Percentiles rank a stretch among this genome's conserved stretches.
Evolutionary conservation across 2,797 vertebrate genomes (phyloP).

Genomic region (Cryptoblepharus egeriae): DNA sequence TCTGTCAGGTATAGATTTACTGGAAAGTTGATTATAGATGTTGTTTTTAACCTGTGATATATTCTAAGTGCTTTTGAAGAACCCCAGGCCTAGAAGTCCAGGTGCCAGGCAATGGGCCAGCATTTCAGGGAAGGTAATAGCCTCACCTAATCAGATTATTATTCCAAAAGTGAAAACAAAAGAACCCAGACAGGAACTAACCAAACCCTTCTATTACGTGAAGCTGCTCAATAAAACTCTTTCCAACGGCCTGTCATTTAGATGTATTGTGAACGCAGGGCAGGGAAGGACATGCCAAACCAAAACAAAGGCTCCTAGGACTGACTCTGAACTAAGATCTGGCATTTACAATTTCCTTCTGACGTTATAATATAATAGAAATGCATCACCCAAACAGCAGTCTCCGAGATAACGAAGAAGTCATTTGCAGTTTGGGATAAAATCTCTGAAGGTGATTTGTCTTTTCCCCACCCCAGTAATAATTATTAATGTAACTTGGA

Average conservation of each 20-base stretch:
- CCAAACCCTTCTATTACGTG: slow-evolving; percentile 28
- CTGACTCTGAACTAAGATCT: slow-evolving; percentile 14
- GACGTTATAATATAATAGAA: background rate
- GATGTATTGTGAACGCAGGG: background rate
- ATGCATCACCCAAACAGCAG: slow-evolving; percentile 6
- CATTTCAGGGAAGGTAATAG: slow-evolving; percentile 35
- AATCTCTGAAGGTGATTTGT: background rate
- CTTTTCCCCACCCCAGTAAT: background rate
- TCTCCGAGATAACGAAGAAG: background rate
- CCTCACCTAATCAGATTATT: slow-evolving; percentile 45
- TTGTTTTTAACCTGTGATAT: background rate
- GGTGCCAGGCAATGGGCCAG: slow-evolving; percentile 17
- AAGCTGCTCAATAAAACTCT: slow-evolving; percentile 31
- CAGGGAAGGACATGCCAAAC: slow-evolving; percentile 13
- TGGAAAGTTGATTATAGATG: slow-evolving; percentile 12
- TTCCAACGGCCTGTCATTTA: slow-evolving; percentile 12
- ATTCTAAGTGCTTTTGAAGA: slow-evolving; percentile 8
- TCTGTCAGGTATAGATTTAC: background rate
- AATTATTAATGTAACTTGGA: rapidly evolving
- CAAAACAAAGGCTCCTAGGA: slow-evolving; percentile 27
- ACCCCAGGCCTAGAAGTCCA: slow-evolving; percentile 1
- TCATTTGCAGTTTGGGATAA: background rate
- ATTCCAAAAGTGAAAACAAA: slow-evolving; percentile 28
- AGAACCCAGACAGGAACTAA: slow-evolving; percentile 19
- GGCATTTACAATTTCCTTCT: background rate